Percentiles rank a stretch among this genome's conserved stretches.
These are phyloP conservation scores for Australoheros scitulus DNA, from an alignment of 2,113 vertebrate genomes.

Conservation along the genomic window DNA sequence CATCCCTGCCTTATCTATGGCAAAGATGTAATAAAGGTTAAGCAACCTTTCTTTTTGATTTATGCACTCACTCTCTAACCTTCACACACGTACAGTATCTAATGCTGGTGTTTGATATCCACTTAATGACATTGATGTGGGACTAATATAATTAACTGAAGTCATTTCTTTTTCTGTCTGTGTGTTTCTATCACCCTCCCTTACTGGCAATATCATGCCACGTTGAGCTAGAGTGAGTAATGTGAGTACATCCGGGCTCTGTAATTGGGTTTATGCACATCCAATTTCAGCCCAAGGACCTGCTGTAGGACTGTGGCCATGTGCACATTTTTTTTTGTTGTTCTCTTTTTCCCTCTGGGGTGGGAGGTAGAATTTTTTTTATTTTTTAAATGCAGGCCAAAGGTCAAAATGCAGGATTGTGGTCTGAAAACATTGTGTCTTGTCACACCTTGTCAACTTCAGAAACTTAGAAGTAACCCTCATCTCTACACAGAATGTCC, in stretches of 20 bases:
- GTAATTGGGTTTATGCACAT: constrained; percentile 57
- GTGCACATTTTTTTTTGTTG: neutral
- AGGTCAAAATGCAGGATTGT: constrained; percentile 8
- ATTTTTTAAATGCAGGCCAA: constrained; percentile 11
- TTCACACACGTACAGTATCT: neutral
- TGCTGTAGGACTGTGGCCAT: neutral
- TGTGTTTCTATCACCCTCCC: neutral
- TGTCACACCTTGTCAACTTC: neutral
- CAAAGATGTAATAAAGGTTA: neutral
- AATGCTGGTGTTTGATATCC: constrained; percentile 37
- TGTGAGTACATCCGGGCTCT: constrained; percentile 40
- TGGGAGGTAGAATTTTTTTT: neutral
- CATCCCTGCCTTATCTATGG: neutral
- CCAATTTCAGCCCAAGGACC: constrained; percentile 19
- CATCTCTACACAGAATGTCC: neutral
- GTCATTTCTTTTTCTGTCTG: constrained; percentile 12
- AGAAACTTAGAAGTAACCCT: neutral
- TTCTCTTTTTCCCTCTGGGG: neutral
- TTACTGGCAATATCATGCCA: constrained; percentile 14
- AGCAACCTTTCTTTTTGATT: constrained; percentile 1
- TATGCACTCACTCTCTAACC: neutral
- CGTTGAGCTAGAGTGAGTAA: constrained; percentile 46
- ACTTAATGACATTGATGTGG: constrained; percentile 42
- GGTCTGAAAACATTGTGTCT: neutral
- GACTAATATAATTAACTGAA: constrained; percentile 48